Base-by-base conservation (phyloP, 2,888 invertebrate genomes). In the Ophonus ardosiacus region DNA sequence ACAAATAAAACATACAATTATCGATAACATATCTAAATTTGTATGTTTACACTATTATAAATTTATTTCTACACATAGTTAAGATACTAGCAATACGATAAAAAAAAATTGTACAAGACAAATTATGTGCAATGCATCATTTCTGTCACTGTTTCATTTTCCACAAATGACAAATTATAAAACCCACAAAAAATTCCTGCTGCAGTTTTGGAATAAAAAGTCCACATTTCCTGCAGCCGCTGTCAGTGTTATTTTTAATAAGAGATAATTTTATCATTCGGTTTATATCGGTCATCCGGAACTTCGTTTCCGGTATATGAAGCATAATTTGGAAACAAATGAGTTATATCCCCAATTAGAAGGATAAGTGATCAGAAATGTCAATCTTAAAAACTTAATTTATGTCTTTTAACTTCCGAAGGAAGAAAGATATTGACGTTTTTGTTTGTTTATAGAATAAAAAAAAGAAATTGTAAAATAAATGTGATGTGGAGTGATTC, bases 201-300 rank as follows among this genome's bases (percentile, higher is more conserved):
- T 15, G 59, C 59, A 59, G 7, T 59, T 59, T 13, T 59, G 18
- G n/a, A 59, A 15, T 31, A 61, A 80, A 80, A 81, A 40, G 81
- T 51, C 63, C 38, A 61, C 51, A 65, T 81, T 63, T 81, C 81
- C 81, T 61, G 81, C 40, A 31, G 31, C 31, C 31, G 31, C 31
- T 61, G 65, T 43, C 40, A 63, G 8, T 57, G 78, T 78, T 76
- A 78, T 81, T 61, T 79, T 43, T 81, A 81, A 81, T 81, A 43
- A 65, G 43, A 81, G 81, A 81, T 81, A 81, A 63, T 65, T 61
- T 63, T 81, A 81, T 81, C 81, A 61, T 81, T 81, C 17, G 15
- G 31, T 80, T 80, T 65, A 81, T 81, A 81, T 81, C 81, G 81
- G 81, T 81, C 81, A 81, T 81, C 81, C 81, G 81, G 81, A 81